Evolutionary conservation across 2,113 vertebrate genomes (phyloP).

Genomic region (Madoqua kirkii): DNA sequence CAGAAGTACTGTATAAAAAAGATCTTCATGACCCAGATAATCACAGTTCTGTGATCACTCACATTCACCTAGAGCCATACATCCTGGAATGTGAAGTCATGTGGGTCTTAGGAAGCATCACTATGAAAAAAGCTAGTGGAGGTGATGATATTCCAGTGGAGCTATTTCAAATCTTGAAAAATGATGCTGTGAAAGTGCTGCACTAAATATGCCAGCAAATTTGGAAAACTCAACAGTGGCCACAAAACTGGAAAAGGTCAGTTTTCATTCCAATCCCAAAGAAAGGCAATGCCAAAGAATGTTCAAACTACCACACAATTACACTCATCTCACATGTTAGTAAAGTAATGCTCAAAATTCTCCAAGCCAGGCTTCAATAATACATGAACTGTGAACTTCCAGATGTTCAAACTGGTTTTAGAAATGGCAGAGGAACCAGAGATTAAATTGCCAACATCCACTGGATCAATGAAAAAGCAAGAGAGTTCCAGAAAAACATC

Average conservation of each 20-base stretch:
- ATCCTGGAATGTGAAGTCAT: not conserved
- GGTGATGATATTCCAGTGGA: not conserved
- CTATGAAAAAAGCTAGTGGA: not conserved
- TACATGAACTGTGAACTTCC: accelerated
- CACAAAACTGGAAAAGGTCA: not conserved
- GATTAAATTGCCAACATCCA: not conserved
- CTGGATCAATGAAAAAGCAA: not conserved
- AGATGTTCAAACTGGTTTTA: not conserved
- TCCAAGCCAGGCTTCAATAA: not conserved
- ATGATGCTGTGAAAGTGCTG: not conserved
- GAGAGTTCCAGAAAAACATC: not conserved
- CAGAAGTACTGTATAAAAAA: not conserved
- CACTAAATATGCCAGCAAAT: not conserved
- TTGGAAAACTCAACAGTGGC: not conserved
- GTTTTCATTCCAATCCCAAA: not conserved
- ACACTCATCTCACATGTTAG: not conserved
- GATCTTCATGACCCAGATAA: not conserved
- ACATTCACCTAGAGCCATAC: not conserved
- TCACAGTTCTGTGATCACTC: not conserved
- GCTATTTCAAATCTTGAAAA: not conserved
- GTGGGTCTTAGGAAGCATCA: not conserved
- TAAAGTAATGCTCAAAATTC: not conserved
- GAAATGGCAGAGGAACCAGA: not conserved
- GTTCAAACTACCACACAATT: not conserved
- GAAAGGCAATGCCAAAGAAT: not conserved